Evolutionary conservation across 1,140 invertebrate species (phyloP), one percentile per base, ranked within the genome.

Genomic region (Nephila pilipes): DNA sequence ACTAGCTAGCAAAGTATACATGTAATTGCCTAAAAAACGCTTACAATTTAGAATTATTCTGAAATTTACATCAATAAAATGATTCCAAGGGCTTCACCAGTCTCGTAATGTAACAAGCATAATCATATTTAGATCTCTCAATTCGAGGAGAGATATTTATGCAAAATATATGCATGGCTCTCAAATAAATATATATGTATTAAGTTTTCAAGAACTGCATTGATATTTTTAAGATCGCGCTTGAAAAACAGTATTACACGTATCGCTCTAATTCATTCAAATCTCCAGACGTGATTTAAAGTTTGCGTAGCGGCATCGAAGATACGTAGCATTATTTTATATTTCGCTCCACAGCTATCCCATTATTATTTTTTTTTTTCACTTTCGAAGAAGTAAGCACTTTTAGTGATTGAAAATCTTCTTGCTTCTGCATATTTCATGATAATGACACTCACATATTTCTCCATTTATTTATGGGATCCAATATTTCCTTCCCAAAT

Each of bases 351-450:
- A 36, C 58, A 4, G 32, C 89, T 60, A 18, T n/a, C 14, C n/a
- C 79, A 90, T 90, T 90, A 90, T 90, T 90, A 38, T 90, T 90
- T 58, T 87, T 69, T n/a, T 38, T 88, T 38, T 83, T 12, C 22
- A 14, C 20, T 29, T 54, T 3, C 46, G 20, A 87, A n/a, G n/a
- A n/a, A 87, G 83, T 58, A 60, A 87, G 79, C 90, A 92, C 80
- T 92, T 80, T 14, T 92, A 36, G 90, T 85, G 90, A 92, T 92
- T 92, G 90, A 92, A 92, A 92, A 92, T 85, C 83, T 92, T 75
- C 81, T 36, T 69, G 14, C 5, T 20, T n/a, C 22, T 85, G 90
- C 90, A 92, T 92, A 85, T 83, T 92, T 92, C 90, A 92, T 92
- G 90, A 81, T 92, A 92, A 92, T 92, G 81, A 92, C 90, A 92